Percentiles rank a stretch among this genome's conserved stretches.
phyloP scores from a whole-genome alignment of 2,113 vertebrate species.

The Notiomystis cincta region DNA sequence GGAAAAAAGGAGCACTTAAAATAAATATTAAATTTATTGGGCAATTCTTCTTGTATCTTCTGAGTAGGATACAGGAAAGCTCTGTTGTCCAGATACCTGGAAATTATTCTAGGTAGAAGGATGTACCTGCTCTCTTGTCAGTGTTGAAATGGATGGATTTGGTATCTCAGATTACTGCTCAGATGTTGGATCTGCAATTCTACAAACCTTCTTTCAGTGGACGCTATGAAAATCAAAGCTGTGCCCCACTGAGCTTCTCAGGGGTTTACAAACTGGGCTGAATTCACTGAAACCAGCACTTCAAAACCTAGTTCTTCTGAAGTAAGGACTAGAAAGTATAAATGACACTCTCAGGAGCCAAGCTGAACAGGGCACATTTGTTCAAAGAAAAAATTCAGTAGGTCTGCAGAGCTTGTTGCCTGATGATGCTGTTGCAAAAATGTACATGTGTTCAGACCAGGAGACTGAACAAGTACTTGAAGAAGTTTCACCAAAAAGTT shows the following conservation, averaged over 20 bases:
- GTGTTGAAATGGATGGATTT: background rate
- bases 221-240: background rate
- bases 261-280: background rate
- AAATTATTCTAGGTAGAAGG: background rate
- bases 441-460: rapidly evolving
- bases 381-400: background rate
- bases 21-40: background rate
- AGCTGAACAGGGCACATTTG: background rate
- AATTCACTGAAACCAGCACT: background rate
- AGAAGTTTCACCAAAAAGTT: background rate
- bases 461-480: background rate
- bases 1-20: background rate
- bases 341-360: background rate
- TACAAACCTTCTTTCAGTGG: background rate
- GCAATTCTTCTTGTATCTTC: background rate
- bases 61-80: background rate
- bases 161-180: background rate
- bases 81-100: background rate
- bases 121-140: background rate
- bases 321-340: background rate
- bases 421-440: background rate
- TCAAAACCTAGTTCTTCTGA: background rate
- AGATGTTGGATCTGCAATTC: background rate
- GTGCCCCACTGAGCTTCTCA: background rate
- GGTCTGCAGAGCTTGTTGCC: background rate